phyloP scores from a whole-genome alignment of 2,113 vertebrate genomes.

The Eulemur macaco region DNA sequence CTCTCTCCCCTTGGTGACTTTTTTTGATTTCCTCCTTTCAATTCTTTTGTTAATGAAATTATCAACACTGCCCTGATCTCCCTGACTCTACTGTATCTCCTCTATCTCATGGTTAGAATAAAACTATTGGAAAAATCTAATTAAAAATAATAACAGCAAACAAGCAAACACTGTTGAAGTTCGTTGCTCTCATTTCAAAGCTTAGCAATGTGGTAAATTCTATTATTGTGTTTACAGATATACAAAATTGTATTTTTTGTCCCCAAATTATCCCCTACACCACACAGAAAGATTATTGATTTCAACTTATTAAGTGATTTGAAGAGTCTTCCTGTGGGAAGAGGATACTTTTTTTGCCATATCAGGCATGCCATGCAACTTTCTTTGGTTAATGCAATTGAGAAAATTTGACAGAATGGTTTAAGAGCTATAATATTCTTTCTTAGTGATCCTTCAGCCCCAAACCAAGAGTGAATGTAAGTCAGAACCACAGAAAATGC shows the following conservation, averaged over 20 bases:
- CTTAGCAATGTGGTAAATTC: not conserved
- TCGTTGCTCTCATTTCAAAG: not conserved
- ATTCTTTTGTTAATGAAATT: not conserved
- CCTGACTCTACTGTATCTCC: not conserved
- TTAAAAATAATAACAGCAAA: not conserved
- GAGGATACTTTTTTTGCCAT: not conserved
- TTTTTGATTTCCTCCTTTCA: not conserved
- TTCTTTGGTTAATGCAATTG: not conserved
- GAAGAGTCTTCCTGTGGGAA: not conserved
- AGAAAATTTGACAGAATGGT: not conserved
- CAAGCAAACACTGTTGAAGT: not conserved
- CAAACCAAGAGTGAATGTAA: not conserved
- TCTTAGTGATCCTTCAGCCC: not conserved
- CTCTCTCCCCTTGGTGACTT: not conserved
- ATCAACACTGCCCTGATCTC: not conserved
- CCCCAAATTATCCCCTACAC: not conserved
- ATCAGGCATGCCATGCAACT: not conserved
- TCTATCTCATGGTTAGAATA: not conserved
- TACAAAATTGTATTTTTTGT: not conserved
- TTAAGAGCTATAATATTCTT: not conserved
- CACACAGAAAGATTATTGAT: not conserved
- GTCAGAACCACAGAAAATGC: not conserved
- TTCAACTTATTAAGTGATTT: not conserved
- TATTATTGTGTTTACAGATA: not conserved
- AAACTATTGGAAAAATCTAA: not conserved